Evolutionary conservation across 2,888 invertebrate species (phyloP), one percentile per base, ranked within the genome.

Genomic region (Tetranychus truncatus): DNA sequence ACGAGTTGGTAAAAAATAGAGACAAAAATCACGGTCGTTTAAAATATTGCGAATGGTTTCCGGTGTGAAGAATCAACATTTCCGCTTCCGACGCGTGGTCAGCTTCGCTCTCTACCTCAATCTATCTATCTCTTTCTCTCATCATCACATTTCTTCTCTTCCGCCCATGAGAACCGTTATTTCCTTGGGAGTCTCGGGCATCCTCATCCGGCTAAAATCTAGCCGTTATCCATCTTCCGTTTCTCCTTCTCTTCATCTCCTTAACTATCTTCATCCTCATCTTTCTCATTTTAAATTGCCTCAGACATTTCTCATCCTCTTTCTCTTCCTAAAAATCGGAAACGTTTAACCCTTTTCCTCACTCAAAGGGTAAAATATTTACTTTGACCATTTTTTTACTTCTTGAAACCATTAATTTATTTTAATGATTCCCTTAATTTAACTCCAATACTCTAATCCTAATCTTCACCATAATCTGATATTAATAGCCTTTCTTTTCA

Each of bases 51-150:
- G 34, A 34, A 34, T 34, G 34, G 34, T 34, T 34, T 34, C 34
- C 34, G 34, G 34, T 34, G 34, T 34, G 34, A 34, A 34, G 34
- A 34, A 34, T 34, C 34, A 34, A 34, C 34, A 34, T 34, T 34
- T 34, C 34, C 34, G 34, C 34, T 34, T 34, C 34, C 34, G 34
- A 34, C 34, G 34, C 34, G 34, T 34, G 34, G 34, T 5, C 34
- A 34, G 34, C 34, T 34, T 34, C 34, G 6, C 21, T 34, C 34
- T 73, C 73, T 72, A 18, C 45, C 73, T 73, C 45, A 20, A 20
- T 72, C 73, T 72, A 7, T 73, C 46, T 46, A 7, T 73, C 73
- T 73, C n/a, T 73, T 45, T 15, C 20, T 73, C 73, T 73, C 45
- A n/a, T 45, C 34, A 21, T 71, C 71, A 21, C 7, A 71, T 20